Evolutionary conservation across 2,797 vertebrate genomes (phyloP).

Genomic region (Sebastes reedi): DNA sequence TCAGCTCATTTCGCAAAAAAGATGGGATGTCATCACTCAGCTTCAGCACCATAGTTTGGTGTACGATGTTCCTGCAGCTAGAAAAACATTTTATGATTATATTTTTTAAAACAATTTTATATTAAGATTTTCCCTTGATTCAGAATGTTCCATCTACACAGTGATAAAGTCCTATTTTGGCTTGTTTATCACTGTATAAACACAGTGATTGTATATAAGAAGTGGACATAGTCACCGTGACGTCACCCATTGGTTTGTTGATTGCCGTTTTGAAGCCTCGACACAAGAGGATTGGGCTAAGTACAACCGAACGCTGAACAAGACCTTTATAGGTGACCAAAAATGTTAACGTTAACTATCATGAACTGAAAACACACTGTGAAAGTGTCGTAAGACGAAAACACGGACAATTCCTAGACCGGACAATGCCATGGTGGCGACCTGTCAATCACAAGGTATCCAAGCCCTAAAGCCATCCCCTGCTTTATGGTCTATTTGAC

Average conservation of each 20-base stretch:
- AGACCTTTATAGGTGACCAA: rapidly evolving
- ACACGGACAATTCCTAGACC: too few relatives aligned
- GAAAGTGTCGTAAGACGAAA: too few relatives aligned
- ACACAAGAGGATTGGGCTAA: rapidly evolving
- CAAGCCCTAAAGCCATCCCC: too few relatives aligned
- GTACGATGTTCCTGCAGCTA: not conserved
- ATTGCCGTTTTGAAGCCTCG: too few relatives aligned
- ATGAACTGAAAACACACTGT: too few relatives aligned
- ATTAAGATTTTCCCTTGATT: not conserved
- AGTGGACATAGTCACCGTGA: too few relatives aligned
- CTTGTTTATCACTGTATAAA: not conserved
- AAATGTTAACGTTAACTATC: too few relatives aligned
- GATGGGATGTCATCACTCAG: not conserved
- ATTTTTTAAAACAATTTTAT: not conserved
- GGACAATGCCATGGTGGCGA: too few relatives aligned
- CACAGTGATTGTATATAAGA: not conserved
- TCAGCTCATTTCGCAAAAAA: not conserved
- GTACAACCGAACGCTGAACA: too few relatives aligned
- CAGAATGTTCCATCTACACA: not conserved
- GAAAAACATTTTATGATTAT: not conserved
- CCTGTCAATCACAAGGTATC: too few relatives aligned
- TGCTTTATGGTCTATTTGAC: too few relatives aligned
- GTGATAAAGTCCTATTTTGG: not conserved
- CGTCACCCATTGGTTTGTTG: too few relatives aligned
- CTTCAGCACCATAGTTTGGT: not conserved